Evolutionary conservation across 2,797 vertebrate species (phyloP), one percentile per base, ranked within the genome.

Genomic region (Acropternis orthonyx): DNA sequence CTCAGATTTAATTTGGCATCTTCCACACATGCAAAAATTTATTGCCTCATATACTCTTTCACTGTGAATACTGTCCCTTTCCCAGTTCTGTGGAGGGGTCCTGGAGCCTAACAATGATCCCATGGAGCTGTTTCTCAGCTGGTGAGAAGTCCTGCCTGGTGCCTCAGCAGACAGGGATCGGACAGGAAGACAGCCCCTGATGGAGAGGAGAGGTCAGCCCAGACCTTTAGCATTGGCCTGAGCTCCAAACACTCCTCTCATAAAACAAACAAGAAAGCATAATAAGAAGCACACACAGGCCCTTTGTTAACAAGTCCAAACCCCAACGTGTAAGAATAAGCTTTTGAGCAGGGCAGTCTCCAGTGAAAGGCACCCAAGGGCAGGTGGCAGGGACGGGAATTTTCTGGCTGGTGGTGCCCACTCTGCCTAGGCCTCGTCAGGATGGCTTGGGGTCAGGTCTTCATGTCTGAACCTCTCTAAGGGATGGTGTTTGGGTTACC

Each of bases 1-100:
- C 74, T 92, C 44, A 27, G 85, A 84, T 95, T 94, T 85, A 93
- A 95, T 94, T 92, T 92, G 85, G 89, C 83, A 68, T 93, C 88
- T 93, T 93, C 6, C 82, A 82, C 59, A 82, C 1, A 6, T 8
- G 74, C 36, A 92, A 65, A 78, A 81, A 71, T 10, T 67, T 88
- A 87, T 82, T 92, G 83, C 77, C 80, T 95, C 2, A 0, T 95
- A 89, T 72, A 85, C 8, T 86, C 41, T 67, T 92, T 85, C 2
- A 0, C 34, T 93, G 77, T 65, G 89, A 95, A 83, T 5, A 2
- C 59, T 92, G 80, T 93, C 85, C 87, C 85, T 87, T 96, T 74
- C 89, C 43, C 46, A 51, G 1, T 22, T 67, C 72, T 67, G 66
- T 9, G n/a, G 87, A 89, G 92, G 68, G 49, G 81, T 93, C 58